Percentiles rank a stretch among this genome's conserved stretches.
Evolutionary conservation across 2,113 vertebrate species (phyloP).

Genomic region (Zootoca vivipara): DNA sequence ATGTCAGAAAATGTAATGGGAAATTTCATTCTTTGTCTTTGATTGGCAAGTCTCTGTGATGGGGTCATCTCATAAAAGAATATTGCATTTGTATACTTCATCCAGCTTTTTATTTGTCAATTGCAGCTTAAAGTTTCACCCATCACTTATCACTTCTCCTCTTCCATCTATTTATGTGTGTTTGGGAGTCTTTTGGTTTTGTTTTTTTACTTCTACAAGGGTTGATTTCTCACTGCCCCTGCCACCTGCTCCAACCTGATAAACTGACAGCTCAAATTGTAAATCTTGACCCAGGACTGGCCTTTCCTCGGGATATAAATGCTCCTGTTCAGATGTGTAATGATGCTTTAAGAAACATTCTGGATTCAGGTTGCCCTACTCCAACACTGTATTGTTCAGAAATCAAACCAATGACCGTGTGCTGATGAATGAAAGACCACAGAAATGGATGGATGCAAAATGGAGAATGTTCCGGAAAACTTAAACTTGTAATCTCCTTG

Average conservation of each 20-base stretch:
- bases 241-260: slow-evolving; percentile 54
- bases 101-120: slow-evolving; percentile 42
- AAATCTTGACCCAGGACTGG: slow-evolving; percentile 53
- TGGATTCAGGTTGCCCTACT: slow-evolving; percentile 22
- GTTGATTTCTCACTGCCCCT: slow-evolving; percentile 53
- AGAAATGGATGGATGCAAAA: slow-evolving; percentile 9
- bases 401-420: slow-evolving; percentile 27
- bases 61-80: slow-evolving; percentile 19
- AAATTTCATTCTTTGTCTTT: slow-evolving; percentile 1
- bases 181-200: slow-evolving; percentile 24
- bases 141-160: slow-evolving; percentile 54
- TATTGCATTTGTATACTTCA: slow-evolving; percentile 46
- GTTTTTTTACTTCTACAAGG: slow-evolving; percentile 41
- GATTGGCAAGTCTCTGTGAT: slow-evolving; percentile 8
- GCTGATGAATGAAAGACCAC: slow-evolving; percentile 17
- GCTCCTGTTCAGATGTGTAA: slow-evolving; percentile 36
- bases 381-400: slow-evolving; percentile 28
- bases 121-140: slow-evolving; percentile 50
- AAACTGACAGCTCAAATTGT: slow-evolving; percentile 60
- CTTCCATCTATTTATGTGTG: slow-evolving; percentile 55
- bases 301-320: slow-evolving; percentile 33
- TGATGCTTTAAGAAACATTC: slow-evolving; percentile 51
- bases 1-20: slow-evolving; percentile 10
- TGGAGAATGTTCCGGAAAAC: neutral
- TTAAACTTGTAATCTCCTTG: neutral